Evolutionary conservation across 2,797 vertebrate species (phyloP), one percentile per base, ranked within the genome.

Genomic region (Onychomys leucogaster): DNA sequence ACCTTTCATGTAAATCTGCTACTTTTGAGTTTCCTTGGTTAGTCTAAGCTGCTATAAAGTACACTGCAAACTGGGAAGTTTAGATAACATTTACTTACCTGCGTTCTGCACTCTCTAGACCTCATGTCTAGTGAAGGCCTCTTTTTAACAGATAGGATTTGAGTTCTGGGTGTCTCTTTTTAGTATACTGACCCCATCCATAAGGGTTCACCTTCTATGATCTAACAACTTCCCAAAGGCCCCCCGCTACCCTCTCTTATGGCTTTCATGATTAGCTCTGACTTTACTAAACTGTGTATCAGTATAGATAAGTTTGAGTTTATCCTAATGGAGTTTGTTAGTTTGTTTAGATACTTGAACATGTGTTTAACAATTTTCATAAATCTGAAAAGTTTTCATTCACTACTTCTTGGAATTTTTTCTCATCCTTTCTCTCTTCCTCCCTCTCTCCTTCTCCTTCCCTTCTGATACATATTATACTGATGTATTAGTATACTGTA

Each of bases 391-490:
- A 59, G 23, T 52, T 92, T 94, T 52, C 4, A 76, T 65, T 93
- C 73, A 89, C 41, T 91, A 93, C 92, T 93, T 81, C 12, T 82
- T 94, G 86, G 52, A 78, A 25, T 77, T 76, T 85, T 94, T 71
- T 75, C 5, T 87, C 34, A 63, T 90, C 43, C 32, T 80, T 21
- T 14, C 13, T 49, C 17, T 46, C 32, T 77, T 61, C 12, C 9
- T 32, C 21, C 49, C 6, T 78, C 34, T 23, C 77, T 57, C 14
- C 25, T 2, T 7, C 23, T 82, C 55, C 80, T 41, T 61, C 59
- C 7, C 32, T 82, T 83, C 76, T 92, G 86, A n/a, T n/a, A n/a
- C n/a, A n/a, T 52, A 14, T 52, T 52, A 63, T 63, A 27, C 61
- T 29, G 17, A 29, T 63, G 10, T 63, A 12, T 52, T 61, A 63